Evolutionary conservation across 1,140 invertebrate species (phyloP), one percentile per base, ranked within the genome.

Genomic region (Drosophila ogumai): DNA sequence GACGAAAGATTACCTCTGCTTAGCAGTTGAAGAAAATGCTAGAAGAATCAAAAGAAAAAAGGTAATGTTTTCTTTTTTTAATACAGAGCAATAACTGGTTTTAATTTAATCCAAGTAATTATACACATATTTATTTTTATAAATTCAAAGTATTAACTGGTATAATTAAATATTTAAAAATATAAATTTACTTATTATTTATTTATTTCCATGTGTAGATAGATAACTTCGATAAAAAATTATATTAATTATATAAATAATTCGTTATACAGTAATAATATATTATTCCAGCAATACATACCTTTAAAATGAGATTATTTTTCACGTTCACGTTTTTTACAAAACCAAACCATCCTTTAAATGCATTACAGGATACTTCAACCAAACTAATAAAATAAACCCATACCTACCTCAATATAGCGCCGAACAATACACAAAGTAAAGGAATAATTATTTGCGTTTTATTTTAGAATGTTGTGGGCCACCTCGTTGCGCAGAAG

Each of bases 381-480:
- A 69, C 34, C 19, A 17, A 72, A 49, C 34, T 47, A 32, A 49
- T 58, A 72, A 46, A 58, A 34, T 44, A 56, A 68, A 34, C 10
- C 68, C 46, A 32, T 32, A 71, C 32, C 63, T 46, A 40, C 17
- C 47, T 34, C 50, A 69, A 68, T 72, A 22, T 31, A 22, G 13
- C 13, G 36, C 8, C n/a, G 3, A 38, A 58, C 50, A 69, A 72
- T 34, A 34, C 28, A 41, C 50, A 72, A 72, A 41, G 63, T n/a
- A 65, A 65, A 67, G 54, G 54, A 31, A 50, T 49, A 50, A 73
- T 72, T 73, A 72, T 72, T 59, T 72, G 69, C 72, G 34, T 36
- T 41, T 72, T 72, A 72, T 73, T 73, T 73, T 50, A 59, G 10
- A 12, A 28, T 73, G 41, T 41, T 59, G 22, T 46, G 22, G 34